These are phyloP conservation scores for Protosalanx chinensis DNA, from an alignment of 2,797 vertebrate species.

Conservation along the genomic window DNA sequence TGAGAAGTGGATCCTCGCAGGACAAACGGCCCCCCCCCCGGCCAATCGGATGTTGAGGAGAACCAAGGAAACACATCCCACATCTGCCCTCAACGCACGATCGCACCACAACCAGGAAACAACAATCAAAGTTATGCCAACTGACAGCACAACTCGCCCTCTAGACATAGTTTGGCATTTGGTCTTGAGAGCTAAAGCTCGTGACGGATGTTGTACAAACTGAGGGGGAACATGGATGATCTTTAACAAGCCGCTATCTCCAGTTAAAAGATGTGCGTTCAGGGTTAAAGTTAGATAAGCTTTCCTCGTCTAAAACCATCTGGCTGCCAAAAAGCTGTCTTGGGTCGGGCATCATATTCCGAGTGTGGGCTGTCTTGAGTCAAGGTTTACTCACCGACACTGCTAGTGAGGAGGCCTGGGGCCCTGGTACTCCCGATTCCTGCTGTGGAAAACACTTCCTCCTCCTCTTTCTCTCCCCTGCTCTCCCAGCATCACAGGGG, in stretches of 20 bases:
- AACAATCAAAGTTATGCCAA: slow-evolving; percentile 33
- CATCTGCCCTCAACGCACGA: too few relatives aligned
- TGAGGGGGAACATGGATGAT: slow-evolving; percentile 55
- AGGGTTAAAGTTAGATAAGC: slow-evolving; percentile 66
- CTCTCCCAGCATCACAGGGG: slow-evolving; percentile 31
- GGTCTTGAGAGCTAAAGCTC: slow-evolving; percentile 53
- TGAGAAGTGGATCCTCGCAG: neutral
- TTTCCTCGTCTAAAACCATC: slow-evolving; percentile 54
- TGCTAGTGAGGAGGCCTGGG: slow-evolving; percentile 62
- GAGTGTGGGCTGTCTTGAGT: slow-evolving; percentile 67
- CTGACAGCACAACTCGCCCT: slow-evolving; percentile 53
- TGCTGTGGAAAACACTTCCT: slow-evolving; percentile 44
- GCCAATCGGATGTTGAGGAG: neutral
- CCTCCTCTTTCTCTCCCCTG: slow-evolving; percentile 49
- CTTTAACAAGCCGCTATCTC: slow-evolving; percentile 58
- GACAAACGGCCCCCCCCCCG: too few relatives aligned
- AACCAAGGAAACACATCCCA: neutral
- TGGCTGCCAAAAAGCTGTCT: slow-evolving; percentile 67
- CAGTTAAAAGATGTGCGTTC: slow-evolving; percentile 59
- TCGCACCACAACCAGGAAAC: slow-evolving; percentile 20
- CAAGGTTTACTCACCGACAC: slow-evolving; percentile 64
- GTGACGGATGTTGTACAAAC: slow-evolving; percentile 64
- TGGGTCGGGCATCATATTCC: slow-evolving; percentile 65
- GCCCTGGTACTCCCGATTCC: slow-evolving; percentile 64
- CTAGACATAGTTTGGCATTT: slow-evolving; percentile 48